Evolutionary conservation across 2,113 vertebrate species (phyloP), one percentile per base, ranked within the genome.

Genomic region (Apodemus sylvaticus): DNA sequence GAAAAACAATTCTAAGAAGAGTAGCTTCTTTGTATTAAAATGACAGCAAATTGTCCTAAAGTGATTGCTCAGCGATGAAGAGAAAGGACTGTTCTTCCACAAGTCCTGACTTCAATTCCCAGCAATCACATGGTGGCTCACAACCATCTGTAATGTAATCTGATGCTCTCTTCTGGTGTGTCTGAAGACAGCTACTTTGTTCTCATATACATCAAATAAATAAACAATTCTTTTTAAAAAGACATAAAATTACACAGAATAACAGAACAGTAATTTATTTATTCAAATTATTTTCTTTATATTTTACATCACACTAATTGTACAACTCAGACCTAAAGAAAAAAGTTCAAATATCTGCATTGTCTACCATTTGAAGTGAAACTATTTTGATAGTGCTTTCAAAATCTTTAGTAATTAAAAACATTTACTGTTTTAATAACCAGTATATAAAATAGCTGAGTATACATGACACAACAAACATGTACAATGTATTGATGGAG

Each of bases 381-480:
- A 90, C 20, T 73, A 64, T 1, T 70, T 0, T 5, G 76, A 36
- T 64, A 1, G 13, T 31, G 29, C 86, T 74, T 93, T 97, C 11
- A 64, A 86, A 48, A 10, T 51, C 91, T 86, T 58, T 71, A 89
- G 66, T 85, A 26, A 76, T 81, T 90, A 2, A 93, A 89, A 90
- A 83, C 71, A 45, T 31, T 42, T 94, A 64, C 51, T 82, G 19
- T 81, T 64, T 85, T 70, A 89, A 64, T 3, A 89, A 1, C 19
- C 76, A 42, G 78, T 26, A 13, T 26, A 73, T 71, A 26, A 74
- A 0, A 2, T 85, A 13, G 8, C 62, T 87, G 39, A 68, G 7
- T 0, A 73, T 20, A 73, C 0, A 10, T 74, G 9, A 24, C 14
- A 36, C n/a, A 20, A 17, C 4, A 92, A 58, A 58, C 4, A 71